Percentiles rank a stretch among this genome's conserved stretches.
Conservation (phyloP, 1,140 invertebrate species). For the Triops longicaudatus region DNA sequence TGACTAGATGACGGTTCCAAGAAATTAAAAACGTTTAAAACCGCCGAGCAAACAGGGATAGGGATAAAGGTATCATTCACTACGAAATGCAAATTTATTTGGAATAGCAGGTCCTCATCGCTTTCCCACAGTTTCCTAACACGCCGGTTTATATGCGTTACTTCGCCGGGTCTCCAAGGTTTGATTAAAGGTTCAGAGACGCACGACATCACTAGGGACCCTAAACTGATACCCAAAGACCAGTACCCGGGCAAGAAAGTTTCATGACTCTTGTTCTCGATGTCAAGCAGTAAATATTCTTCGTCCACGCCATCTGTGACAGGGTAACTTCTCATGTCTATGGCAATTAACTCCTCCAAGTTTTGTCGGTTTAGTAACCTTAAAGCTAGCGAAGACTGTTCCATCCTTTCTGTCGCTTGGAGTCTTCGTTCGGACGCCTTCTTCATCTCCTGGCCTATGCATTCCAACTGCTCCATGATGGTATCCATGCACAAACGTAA, state of each 20-base stretch:
- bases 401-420: background rate
- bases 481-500: background rate
- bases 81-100: background rate
- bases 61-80: background rate
- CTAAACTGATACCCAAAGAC: background rate
- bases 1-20: background rate
- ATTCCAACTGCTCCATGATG: background rate
- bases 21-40: background rate
- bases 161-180: background rate
- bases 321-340: background rate
- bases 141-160: background rate
- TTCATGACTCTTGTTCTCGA: background rate
- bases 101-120: background rate
- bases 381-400: background rate
- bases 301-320: background rate
- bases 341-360: background rate
- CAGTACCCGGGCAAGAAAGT: background rate
- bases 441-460: background rate
- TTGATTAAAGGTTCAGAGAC: background rate
- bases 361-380: background rate
- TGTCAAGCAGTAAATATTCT: background rate
- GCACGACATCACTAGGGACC: background rate
- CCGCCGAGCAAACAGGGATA: background rate
- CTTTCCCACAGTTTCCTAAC: background rate
- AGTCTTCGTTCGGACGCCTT: background rate